Evolutionary conservation across 2,113 vertebrate genomes (phyloP).

Genomic region (Calcarius ornatus): DNA sequence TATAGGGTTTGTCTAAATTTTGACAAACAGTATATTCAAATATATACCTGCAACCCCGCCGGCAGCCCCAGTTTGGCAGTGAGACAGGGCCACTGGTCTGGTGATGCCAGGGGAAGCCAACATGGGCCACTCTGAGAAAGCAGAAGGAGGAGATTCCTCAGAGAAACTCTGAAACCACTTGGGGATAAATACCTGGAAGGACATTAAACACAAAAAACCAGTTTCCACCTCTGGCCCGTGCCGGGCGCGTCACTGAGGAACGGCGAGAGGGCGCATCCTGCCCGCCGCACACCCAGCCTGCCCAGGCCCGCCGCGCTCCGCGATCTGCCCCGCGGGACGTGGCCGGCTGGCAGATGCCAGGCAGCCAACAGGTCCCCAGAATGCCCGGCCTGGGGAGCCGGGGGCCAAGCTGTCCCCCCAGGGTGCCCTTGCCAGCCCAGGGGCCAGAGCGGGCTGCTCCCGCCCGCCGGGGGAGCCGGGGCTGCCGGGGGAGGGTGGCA

Average conservation of each 20-base stretch:
- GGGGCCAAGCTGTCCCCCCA: neutral
- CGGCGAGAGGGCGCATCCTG: rapidly evolving
- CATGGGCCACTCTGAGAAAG: rapidly evolving
- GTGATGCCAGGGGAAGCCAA: neutral
- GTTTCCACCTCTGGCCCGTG: too few species aligned
- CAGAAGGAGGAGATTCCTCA: neutral
- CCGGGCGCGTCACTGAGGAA: rapidly evolving
- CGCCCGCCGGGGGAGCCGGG: rapidly evolving
- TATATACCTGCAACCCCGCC: rapidly evolving
- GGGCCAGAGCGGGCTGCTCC: neutral
- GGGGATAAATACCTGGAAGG: neutral
- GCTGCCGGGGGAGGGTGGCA: neutral
- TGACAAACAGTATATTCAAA: neutral
- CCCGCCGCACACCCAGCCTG: neutral
- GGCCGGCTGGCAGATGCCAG: neutral
- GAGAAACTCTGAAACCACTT: neutral
- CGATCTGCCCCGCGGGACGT: neutral
- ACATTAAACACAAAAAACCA: rapidly evolving
- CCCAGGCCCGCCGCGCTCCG: rapidly evolving
- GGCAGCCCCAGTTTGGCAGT: neutral
- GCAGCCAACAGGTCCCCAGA: neutral
- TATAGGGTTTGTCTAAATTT: neutral
- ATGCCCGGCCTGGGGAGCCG: neutral
- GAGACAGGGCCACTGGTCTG: neutral
- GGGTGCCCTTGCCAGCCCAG: neutral